Conservation (phyloP, 2,797 vertebrate genomes). For the Parauchenoglanis ngamensis region DNA sequence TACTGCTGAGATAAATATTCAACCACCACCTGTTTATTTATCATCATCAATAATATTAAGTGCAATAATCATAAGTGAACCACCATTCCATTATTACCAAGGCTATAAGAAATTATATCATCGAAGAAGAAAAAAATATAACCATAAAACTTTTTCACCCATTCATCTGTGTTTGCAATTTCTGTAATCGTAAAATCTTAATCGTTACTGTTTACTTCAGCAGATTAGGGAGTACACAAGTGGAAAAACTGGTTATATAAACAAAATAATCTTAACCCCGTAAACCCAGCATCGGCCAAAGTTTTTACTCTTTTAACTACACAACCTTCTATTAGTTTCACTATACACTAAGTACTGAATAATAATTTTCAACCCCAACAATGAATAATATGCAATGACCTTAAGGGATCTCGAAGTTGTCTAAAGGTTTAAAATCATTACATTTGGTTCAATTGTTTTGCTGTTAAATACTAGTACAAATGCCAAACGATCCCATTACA, state of each 20-base stretch:
- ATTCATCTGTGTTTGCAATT: background rate
- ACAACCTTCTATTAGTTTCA: background rate
- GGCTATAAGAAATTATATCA: background rate
- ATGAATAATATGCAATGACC: background rate
- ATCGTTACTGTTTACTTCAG: background rate
- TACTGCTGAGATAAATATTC: background rate
- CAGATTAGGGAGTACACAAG: background rate
- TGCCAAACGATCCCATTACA: background rate
- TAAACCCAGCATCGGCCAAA: background rate
- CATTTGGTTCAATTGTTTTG: background rate
- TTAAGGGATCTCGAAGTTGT: background rate
- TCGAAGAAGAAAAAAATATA: background rate
- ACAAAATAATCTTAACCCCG: background rate
- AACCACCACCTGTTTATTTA: background rate
- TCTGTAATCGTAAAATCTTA: slow-evolving; percentile 12
- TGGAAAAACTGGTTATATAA: slow-evolving; percentile 1
- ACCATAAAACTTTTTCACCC: background rate
- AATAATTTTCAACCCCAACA: background rate
- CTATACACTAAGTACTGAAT: background rate
- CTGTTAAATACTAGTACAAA: background rate
- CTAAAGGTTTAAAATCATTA: background rate
- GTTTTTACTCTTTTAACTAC: background rate
- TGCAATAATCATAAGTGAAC: background rate
- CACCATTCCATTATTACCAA: background rate
- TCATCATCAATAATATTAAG: background rate